Base-by-base conservation (phyloP, 2,797 vertebrate species). In the Perdix hodgsoniae region DNA sequence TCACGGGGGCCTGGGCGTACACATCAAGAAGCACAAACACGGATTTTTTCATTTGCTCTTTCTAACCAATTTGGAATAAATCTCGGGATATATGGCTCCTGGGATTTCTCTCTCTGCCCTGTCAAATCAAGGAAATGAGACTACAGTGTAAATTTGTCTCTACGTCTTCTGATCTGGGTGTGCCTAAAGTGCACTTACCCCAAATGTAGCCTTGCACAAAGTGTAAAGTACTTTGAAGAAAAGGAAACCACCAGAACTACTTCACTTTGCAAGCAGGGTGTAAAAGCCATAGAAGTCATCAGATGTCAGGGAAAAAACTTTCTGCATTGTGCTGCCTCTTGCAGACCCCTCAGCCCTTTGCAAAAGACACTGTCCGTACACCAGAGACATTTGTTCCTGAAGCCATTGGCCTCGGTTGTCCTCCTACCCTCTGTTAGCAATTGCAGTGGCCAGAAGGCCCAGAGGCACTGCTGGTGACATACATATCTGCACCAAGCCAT, bases 381-480 rank as follows among this genome's bases (percentile, higher is more conserved):
- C 39, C 24, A 37, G 22, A 1, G 2, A 23, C 60, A 37, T n/a
- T 33, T 81, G 70, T n/a, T 74, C 81, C 87, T 37, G 61, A 82
- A 91, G 33, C 44, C 22, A 44, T 5, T 31, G 14, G 47, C 47
- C 71, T 86, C 90, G 39, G 66, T 13, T 18, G 8, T 79, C 64
- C 71, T 93, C 44, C 78, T 88, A 60, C 33, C 67, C 74, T 71
- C 72, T 72, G 54, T 57, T 83, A 93, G 70, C 19, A 84, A 60
- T 10, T 11, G 33, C 0, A 0, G 27, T 3, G 22, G 49, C 72
- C 77, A 93, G 47, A 80, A 77, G 49, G 44, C 80, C 90, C 88
- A 64, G 81, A 74, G 56, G 61, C 50, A 45, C 61, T 74, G 49
- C 45, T 50, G 10, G 2, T 91, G 94, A 95, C 93, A 95, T 75